Evolutionary conservation across 2,888 invertebrate genomes (phyloP), one percentile per base, ranked within the genome.

Genomic region (Zaprionus bogoriensis): DNA sequence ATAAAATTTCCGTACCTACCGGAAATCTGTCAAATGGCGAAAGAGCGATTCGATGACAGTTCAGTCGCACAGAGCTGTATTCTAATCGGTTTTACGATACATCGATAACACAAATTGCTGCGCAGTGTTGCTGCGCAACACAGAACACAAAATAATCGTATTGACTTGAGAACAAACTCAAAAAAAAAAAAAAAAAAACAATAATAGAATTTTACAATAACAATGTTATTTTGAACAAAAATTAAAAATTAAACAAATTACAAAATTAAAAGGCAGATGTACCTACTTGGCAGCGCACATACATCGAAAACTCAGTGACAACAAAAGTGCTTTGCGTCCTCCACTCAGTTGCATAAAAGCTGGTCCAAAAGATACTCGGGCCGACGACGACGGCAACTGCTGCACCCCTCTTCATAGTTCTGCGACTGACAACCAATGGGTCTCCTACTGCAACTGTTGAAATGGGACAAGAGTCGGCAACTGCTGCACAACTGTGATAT

Each of bases 21-120:
- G 90, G 90, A 90, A 89, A 90, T 89, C 87, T 90, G 87, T 87
- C 82, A 81, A 90, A 89, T 89, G 89, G 89, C 89, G 89, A 90
- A 90, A 90, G 90, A 90, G 84, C 73, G 89, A 87, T 77, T 63
- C 36, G 68, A 75, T 71, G 77, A 78, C 73, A 81, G 65, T 17
- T 58, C 55, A 54, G 53, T 36, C 47, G 28, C 1, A 52, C 53
- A 67, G 72, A 61, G 76, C 17, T 74, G 59, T 28, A 74, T 55
- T 64, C n/a, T 17, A 51, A 19, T 14, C 23, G 50, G 27, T 44
- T 47, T 17, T 1, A 7, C 4, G n/a, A 48, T 23, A 27, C 53
- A 70, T 70, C 70, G 70, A 70, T 74, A n/a, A n/a, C n/a, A n/a
- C n/a, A n/a, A n/a, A 63, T 46, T 53, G 4, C 0, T 32, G 38